phyloP scores from a whole-genome alignment of 2,797 vertebrate species.

The Moxostoma hubbsi region DNA sequence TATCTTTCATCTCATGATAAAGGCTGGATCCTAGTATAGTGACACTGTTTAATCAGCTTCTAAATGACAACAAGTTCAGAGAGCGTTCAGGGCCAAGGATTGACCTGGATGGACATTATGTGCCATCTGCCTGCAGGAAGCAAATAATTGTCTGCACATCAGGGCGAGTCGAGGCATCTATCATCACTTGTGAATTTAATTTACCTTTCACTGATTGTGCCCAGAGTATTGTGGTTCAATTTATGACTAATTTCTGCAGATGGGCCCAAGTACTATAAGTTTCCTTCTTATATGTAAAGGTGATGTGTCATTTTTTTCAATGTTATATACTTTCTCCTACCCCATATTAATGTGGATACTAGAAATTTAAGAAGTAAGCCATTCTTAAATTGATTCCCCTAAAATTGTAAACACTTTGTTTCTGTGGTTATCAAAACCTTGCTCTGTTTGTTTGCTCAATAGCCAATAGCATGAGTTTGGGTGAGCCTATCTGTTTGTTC shows the following conservation, averaged over 20 bases:
- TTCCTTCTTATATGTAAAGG: neutral
- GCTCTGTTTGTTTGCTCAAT: no score
- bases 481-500: no score
- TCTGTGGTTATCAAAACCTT: no score
- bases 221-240: neutral
- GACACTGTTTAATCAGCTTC: slow-evolving; percentile 28
- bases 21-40: slow-evolving; percentile 59
- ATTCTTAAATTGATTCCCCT: no score
- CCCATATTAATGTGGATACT: no score
- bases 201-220: slow-evolving; percentile 4
- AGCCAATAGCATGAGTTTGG: no score
- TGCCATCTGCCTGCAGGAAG: slow-evolving; percentile 14
- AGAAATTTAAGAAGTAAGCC: no score
- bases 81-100: slow-evolving; percentile 5
- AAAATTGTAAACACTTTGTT: no score
- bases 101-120: slow-evolving; percentile 9
- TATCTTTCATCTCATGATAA: slow-evolving; percentile 62
- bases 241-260: slow-evolving; percentile 64
- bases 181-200: slow-evolving; percentile 20
- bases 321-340: no score
- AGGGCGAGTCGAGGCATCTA: neutral
- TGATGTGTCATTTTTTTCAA: neutral
- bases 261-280: slow-evolving; percentile 66
- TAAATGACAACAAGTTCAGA: slow-evolving; percentile 40
- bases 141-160: slow-evolving; percentile 21